Conservation (phyloP, 2,797 vertebrate species). For the Paramormyrops hopkinsi region DNA sequence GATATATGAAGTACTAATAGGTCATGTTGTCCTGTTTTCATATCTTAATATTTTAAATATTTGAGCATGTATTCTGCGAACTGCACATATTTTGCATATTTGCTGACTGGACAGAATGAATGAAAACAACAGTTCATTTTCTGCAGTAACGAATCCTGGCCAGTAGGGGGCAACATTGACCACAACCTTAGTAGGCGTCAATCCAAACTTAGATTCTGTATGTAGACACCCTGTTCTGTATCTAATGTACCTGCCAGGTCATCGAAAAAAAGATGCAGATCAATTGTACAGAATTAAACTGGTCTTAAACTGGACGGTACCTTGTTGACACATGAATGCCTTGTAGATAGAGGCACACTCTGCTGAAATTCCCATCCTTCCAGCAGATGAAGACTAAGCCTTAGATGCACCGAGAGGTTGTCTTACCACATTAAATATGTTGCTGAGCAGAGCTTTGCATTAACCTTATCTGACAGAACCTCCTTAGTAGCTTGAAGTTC, state of each 20-base stretch:
- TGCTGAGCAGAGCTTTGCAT: neutral
- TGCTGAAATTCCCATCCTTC: neutral
- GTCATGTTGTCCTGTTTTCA: neutral
- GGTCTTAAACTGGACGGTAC: neutral
- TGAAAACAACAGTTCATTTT: neutral
- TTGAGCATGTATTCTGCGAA: neutral
- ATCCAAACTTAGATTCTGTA: neutral
- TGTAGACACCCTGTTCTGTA: neutral
- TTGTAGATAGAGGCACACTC: neutral
- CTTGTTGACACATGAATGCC: neutral
- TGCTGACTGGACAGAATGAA: neutral
- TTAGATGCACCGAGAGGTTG: neutral
- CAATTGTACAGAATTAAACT: neutral
- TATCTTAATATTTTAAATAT: neutral
- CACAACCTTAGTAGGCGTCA: neutral
- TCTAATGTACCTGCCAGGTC: neutral
- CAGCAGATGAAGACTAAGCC: neutral
- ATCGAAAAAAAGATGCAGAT: neutral
- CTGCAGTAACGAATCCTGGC: neutral
- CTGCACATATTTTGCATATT: neutral
- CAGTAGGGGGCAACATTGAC: conserved; percentile 15
- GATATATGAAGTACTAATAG: neutral
- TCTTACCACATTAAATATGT: neutral
- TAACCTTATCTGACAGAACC: neutral
- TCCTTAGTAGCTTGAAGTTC: neutral